A percentile compares a stretch with the other conserved stretches of the same genome.
Conservation (phyloP, 2,888 invertebrate genomes). For the Cantharis rufa region DNA sequence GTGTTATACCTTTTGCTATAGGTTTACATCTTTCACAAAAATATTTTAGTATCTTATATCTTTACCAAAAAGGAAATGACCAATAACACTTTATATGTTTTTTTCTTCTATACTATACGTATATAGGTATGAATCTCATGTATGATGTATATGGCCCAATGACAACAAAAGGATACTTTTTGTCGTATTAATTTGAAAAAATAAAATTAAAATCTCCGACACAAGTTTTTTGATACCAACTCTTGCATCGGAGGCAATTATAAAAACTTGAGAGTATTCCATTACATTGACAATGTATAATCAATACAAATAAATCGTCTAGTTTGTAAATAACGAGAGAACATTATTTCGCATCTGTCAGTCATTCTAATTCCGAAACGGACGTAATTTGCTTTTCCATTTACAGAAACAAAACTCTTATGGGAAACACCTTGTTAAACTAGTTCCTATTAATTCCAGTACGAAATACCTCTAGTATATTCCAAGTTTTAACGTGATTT, state of each 20-base stretch:
- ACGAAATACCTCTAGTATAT: slow-evolving; percentile 1
- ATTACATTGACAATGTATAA: slow-evolving; percentile 1
- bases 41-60: slow-evolving; percentile 28
- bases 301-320: slow-evolving; percentile 11
- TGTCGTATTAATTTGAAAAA: not conserved
- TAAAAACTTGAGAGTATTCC: slow-evolving; percentile 9
- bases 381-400: slow-evolving; percentile 35
- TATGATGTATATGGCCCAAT: not conserved
- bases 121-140: not conserved
- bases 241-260: not conserved
- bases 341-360: slow-evolving; percentile 31
- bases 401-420: slow-evolving; percentile 28
- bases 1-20: slow-evolving; percentile 27
- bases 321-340: slow-evolving; percentile 11
- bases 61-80: slow-evolving; percentile 22
- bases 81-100: slow-evolving; percentile 24
- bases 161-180: not conserved
- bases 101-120: slow-evolving; percentile 4
- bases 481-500: not conserved
- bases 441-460: slow-evolving; percentile 19
- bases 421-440: slow-evolving; percentile 29
- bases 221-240: not conserved
- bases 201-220: not conserved
- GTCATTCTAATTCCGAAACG: slow-evolving; percentile 34
- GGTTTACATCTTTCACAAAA: slow-evolving; percentile 26